phyloP scores from a whole-genome alignment of 1,140 invertebrate species.

The Drosophila insularis region DNA sequence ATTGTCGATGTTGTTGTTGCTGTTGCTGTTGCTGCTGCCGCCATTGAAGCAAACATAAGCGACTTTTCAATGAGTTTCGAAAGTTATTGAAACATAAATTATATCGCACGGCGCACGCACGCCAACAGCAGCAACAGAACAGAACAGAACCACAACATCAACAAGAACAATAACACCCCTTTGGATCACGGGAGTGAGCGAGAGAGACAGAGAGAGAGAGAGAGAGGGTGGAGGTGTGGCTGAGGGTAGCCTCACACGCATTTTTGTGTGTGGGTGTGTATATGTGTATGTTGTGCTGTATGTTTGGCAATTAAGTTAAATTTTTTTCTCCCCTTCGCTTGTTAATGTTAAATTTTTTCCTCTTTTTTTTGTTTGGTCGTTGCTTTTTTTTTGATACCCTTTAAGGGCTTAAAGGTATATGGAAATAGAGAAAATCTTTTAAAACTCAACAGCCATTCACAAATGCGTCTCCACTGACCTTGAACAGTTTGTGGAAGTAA shows the following conservation, averaged over 20 bases:
- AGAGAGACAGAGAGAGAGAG: too few relatives aligned
- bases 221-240: not conserved
- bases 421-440: not conserved
- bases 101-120: slow-evolving; percentile 78
- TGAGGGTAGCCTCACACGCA: slow-evolving; percentile 33
- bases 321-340: slow-evolving; percentile 67
- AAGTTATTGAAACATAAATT: slow-evolving; percentile 80
- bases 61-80: slow-evolving; percentile 80
- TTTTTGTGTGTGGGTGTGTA: slow-evolving; percentile 21
- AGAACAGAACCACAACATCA: slow-evolving; percentile 55
- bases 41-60: slow-evolving; percentile 79
- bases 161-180: slow-evolving; percentile 58
- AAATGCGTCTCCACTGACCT: too few relatives aligned
- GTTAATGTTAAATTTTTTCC: slow-evolving; percentile 57
- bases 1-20: slow-evolving; percentile 57
- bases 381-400: not conserved
- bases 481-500: too few relatives aligned
- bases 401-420: not conserved
- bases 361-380: slow-evolving; percentile 1
- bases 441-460: too few relatives aligned
- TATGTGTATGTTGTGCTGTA: slow-evolving; percentile 25
- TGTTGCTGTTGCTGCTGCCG: slow-evolving; percentile 49
- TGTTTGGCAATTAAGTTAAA: slow-evolving; percentile 77
- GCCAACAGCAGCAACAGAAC: slow-evolving; percentile 54
- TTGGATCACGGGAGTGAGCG: slow-evolving; percentile 26